Evolutionary conservation across 2,888 invertebrate genomes (phyloP), one percentile per base, ranked within the genome.

Genomic region (Mythimna ferrago): DNA sequence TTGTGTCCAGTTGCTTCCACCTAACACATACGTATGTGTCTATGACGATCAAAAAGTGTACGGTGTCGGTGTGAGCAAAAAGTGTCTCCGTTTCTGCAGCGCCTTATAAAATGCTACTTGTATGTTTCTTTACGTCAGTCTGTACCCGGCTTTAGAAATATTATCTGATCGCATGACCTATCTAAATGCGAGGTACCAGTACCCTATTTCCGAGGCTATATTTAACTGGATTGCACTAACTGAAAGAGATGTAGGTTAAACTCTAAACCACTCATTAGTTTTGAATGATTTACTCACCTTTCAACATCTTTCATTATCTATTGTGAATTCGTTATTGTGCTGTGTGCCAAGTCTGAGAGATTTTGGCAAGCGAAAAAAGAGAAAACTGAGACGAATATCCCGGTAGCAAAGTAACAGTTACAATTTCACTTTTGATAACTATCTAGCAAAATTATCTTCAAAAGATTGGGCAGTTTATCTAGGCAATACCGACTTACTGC

Each of bases 191-290:
- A 56, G 65, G 41, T 57, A 65, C 66, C 21, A 67, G 54, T 62
- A 57, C 66, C 67, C 65, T 57, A 76, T 67, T 65, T 66, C 38
- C 58, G 67, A 68, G 35, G 57, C 56, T 76, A 82, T 48, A 78
- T 78, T 69, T 63, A 76, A 81, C 71, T 61, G 61, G 64, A 69
- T 71, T 66, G 53, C 73, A 54, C 58, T 68, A 57, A 72, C 66
- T 58, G 63, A 69, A 66, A 78, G 66, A 69, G 51, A 82, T 77
- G 58, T 78, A 57, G 83, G 82, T 70, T 78, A 70, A 82, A 78
- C 57, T 76, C 19, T n/a, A 69, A 57, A 69, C 53, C 54, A 63
- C 51, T 71, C 58, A 67, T 68, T 79, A 65, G 67, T 68, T 73
- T 64, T 51, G 21, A 73, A 76, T 81, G 70, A 83, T 73, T 73